These are phyloP conservation scores for Trochalopteron elliotii DNA, from an alignment of 2,113 vertebrate species.

Conservation along the genomic window DNA sequence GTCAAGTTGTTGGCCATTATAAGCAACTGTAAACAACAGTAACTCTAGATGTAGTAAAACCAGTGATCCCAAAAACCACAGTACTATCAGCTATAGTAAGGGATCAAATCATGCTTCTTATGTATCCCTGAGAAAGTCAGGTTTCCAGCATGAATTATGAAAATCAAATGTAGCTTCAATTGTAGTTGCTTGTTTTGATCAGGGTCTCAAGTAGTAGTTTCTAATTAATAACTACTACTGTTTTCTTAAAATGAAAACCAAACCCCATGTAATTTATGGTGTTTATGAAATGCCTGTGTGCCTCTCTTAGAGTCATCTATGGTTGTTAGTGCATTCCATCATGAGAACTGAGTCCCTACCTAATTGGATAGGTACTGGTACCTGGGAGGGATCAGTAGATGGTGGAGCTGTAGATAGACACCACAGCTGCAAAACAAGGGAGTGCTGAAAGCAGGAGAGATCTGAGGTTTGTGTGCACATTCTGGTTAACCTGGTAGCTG, in stretches of 20 bases:
- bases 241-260: not conserved
- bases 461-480: not conserved
- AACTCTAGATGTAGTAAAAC: not conserved
- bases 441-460: not conserved
- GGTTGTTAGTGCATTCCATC: not conserved
- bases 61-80: not conserved
- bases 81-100: not conserved
- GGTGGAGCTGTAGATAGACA: not conserved
- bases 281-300: not conserved
- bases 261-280: not conserved
- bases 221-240: not conserved
- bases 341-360: not conserved
- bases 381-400: not conserved
- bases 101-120: not conserved
- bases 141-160: not conserved
- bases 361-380: too few species aligned
- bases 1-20: not conserved
- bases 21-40: not conserved
- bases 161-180: not conserved
- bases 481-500: not conserved
- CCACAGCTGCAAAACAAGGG: rapidly evolving
- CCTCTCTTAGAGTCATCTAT: not conserved
- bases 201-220: not conserved
- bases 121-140: not conserved
- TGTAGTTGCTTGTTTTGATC: not conserved